Conservation (phyloP, 2,888 invertebrate species). For the Dasysyrphus albostriatus region DNA sequence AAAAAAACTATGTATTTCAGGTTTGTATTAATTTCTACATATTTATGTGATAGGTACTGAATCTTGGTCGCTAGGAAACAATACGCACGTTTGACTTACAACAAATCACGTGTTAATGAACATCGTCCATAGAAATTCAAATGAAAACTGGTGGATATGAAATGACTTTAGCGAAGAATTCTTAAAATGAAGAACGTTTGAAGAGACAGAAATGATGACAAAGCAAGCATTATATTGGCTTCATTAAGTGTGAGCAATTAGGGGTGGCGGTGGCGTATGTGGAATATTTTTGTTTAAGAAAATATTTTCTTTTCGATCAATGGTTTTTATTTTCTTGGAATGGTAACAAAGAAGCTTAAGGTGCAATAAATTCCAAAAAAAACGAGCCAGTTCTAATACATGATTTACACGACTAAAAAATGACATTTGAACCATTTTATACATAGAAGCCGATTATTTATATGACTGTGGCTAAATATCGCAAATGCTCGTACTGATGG, state of each 20-base stretch:
- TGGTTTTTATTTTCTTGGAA: slow-evolving; percentile 9
- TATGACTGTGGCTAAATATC: no score
- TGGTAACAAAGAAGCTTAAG: slow-evolving; percentile 10
- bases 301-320: not conserved
- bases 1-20: not conserved
- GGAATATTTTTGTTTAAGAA: slow-evolving; percentile 37
- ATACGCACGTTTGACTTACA: slow-evolving; percentile 16
- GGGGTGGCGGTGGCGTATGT: slow-evolving; percentile 52
- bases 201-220: slow-evolving; percentile 16
- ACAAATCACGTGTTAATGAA: slow-evolving; percentile 23
- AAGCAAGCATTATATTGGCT: slow-evolving; percentile 60
- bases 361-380: not conserved
- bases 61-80: not conserved
- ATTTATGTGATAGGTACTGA: slow-evolving; percentile 1
- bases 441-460: no score
- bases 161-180: not conserved
- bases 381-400: not conserved
- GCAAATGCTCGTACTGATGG: no score
- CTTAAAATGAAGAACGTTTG: not conserved
- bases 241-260: slow-evolving; percentile 41
- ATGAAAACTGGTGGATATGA: slow-evolving; percentile 25
- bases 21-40: slow-evolving; percentile 38
- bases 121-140: slow-evolving; percentile 28
- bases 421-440: no score
- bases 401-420: not conserved